Conservation (phyloP, 1,140 invertebrate genomes). For the Dendroctonus ponderosae region DNA sequence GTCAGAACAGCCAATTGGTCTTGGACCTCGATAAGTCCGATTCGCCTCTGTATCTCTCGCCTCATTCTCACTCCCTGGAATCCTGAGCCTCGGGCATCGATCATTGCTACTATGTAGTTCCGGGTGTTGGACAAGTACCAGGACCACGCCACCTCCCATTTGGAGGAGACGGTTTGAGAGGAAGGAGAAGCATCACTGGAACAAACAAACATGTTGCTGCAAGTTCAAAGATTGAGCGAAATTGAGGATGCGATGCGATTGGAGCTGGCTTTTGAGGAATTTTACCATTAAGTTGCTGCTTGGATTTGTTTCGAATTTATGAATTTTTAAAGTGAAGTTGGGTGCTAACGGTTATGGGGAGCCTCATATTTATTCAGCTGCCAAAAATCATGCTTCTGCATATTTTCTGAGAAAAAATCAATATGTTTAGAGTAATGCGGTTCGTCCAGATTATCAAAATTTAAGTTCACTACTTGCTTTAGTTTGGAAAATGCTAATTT, state of each 20-base stretch:
- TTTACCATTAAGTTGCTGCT: background rate
- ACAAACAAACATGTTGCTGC: background rate
- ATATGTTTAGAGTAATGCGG: too few relatives aligned
- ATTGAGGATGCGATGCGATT: too few relatives aligned
- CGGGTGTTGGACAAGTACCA: conserved; percentile 73
- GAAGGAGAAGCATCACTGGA: conserved; percentile 71
- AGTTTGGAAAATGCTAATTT: too few relatives aligned
- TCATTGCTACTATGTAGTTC: conserved; percentile 74
- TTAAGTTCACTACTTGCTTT: too few relatives aligned
- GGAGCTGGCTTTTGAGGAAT: too few relatives aligned
- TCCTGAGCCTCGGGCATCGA: conserved; percentile 76
- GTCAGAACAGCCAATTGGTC: conserved; percentile 84
- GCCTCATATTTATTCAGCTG: too few relatives aligned
- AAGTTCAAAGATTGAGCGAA: too few relatives aligned
- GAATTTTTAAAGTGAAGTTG: too few relatives aligned
- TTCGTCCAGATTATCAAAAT: too few relatives aligned
- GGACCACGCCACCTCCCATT: conserved; percentile 72
- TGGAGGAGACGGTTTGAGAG: conserved; percentile 71
- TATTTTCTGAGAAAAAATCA: too few relatives aligned
- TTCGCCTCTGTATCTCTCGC: conserved; percentile 66
- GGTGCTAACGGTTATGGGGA: too few relatives aligned
- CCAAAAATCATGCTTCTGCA: background rate
- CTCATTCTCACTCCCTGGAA: conserved; percentile 73
- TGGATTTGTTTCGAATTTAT: background rate
- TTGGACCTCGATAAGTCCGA: conserved; percentile 68